These are phyloP conservation scores for Hermaeophaga mercurialis DNA, from an alignment of 2,888 invertebrate genomes.

Conservation along the genomic window DNA sequence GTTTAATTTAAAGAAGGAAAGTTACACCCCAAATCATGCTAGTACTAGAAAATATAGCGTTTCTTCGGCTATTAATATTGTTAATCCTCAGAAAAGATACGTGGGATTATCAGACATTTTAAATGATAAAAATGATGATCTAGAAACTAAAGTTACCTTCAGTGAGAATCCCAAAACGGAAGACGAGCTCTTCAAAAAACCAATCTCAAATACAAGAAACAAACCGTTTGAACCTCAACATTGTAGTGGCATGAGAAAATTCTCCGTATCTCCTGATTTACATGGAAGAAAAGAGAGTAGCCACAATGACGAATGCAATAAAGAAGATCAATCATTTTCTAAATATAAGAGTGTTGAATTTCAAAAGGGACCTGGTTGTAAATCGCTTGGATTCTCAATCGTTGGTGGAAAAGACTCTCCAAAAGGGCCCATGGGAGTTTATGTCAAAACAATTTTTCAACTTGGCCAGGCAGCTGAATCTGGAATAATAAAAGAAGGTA, in stretches of 20 bases:
- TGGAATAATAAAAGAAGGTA: conserved; percentile 81
- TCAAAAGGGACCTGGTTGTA: conserved; percentile 81
- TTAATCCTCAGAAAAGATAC: conserved; percentile 25
- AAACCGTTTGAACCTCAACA: conserved; percentile 15
- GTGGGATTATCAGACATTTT: conserved; percentile 41
- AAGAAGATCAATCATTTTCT: conserved; percentile 7
- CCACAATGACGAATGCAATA: background rate
- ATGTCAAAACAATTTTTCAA: conserved; percentile 84
- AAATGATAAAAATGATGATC: conserved; percentile 29
- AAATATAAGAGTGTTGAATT: conserved; percentile 62
- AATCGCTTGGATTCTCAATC: conserved; percentile 87
- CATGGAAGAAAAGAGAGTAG: conserved; percentile 19
- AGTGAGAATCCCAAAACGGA: conserved; percentile 36
- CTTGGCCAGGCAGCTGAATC: conserved; percentile 85
- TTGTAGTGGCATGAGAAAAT: conserved; percentile 58
- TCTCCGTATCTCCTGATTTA: conserved; percentile 48
- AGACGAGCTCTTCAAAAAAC: conserved; percentile 38
- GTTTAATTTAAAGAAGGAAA: conserved; percentile 25
- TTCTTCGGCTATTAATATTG: conserved; percentile 19
- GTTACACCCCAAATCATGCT: background rate
- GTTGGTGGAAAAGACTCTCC: conserved; percentile 88
- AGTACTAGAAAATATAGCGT: conserved; percentile 26
- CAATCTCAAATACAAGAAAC: conserved; percentile 14
- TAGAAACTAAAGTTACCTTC: conserved; percentile 44
- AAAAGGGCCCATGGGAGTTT: conserved; percentile 85